Percentiles rank a stretch among this genome's conserved stretches.
These are phyloP conservation scores for Thymelicus sylvestris DNA, from an alignment of 2,888 invertebrate species.

Conservation along the genomic window DNA sequence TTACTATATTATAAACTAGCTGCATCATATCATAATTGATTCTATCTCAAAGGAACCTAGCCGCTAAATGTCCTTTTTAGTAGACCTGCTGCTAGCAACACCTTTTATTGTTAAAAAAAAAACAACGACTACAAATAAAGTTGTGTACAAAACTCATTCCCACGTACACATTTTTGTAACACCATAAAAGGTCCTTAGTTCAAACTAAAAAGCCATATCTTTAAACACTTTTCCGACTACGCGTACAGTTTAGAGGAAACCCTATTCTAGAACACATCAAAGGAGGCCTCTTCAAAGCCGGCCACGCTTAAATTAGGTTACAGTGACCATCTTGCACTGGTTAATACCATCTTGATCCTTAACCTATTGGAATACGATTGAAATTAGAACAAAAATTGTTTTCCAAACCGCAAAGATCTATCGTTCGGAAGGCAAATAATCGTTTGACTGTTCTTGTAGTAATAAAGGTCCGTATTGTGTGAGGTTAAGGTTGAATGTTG, in stretches of 20 bases:
- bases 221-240: constrained; percentile 15
- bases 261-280: constrained; percentile 44
- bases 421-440: constrained; percentile 1
- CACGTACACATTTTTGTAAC: neutral
- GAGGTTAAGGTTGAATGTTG: neutral
- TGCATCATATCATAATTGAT: no score
- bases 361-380: constrained; percentile 22
- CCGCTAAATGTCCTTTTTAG: no score
- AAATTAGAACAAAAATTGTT: constrained; percentile 13
- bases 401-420: constrained; percentile 3
- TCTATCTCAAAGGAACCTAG: no score
- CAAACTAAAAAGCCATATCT: neutral
- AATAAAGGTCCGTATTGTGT: neutral
- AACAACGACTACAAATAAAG: neutral
- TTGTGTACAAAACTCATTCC: neutral
- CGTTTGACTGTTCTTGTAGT: neutral
- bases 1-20: no score
- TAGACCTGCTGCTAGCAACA: no score
- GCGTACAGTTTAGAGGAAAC: constrained; percentile 29
- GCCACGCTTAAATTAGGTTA: constrained; percentile 45
- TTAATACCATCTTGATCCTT: constrained; percentile 13
- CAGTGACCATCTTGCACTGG: constrained; percentile 15
- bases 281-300: constrained; percentile 48
- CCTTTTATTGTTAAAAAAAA: no score
- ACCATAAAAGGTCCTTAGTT: neutral